Conservation (phyloP, 2,888 invertebrate species). For the Acanthopleura granulata region DNA sequence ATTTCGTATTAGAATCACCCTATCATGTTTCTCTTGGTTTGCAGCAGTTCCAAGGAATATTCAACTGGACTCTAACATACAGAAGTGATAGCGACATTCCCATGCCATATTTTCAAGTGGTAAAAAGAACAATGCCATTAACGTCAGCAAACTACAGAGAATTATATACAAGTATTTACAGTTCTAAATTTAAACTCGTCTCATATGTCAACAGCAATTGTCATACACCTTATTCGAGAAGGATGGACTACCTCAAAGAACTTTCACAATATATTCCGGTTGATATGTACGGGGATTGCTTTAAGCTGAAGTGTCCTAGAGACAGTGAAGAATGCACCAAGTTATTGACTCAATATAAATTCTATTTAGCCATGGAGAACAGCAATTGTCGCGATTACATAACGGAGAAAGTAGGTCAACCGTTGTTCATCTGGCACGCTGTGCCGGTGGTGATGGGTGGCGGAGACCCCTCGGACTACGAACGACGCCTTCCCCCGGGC, state of each 20-base stretch:
- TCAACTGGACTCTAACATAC: neutral
- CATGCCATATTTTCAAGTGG: neutral
- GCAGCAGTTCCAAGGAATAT: neutral
- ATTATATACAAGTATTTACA: neutral
- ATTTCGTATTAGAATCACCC: neutral
- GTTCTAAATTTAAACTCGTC: neutral
- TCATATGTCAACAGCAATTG: neutral
- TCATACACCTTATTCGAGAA: neutral
- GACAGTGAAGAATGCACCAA: neutral
- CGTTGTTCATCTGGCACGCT: neutral
- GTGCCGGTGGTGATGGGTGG: constrained; percentile 15
- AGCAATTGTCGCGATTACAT: constrained; percentile 15
- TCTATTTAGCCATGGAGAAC: neutral
- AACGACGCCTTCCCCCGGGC: neutral
- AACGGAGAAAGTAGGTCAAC: neutral
- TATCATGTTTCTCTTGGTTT: neutral
- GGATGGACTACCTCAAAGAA: neutral
- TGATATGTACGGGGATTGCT: neutral
- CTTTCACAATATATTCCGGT: neutral
- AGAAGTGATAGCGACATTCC: neutral
- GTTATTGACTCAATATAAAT: neutral
- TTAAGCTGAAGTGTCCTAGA: neutral
- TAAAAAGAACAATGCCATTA: neutral
- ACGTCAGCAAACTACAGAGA: neutral
- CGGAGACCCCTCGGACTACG: neutral